Base-by-base conservation (phyloP, 1,140 invertebrate genomes). In the Meloidogyne exigua region DNA sequence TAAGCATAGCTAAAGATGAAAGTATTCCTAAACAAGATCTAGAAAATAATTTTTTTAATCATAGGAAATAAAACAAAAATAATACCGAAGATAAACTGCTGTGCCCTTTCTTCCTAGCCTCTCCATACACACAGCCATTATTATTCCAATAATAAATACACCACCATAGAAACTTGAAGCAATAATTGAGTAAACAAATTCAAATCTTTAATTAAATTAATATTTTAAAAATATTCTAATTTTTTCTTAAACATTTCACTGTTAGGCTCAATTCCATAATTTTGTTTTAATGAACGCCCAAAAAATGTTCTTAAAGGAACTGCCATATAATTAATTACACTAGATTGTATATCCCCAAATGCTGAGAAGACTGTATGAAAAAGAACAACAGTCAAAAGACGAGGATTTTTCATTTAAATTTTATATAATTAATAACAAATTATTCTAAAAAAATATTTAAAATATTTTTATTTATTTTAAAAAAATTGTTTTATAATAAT, bases 61-160 rank as follows among this genome's bases (percentile, higher is more conserved):
- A 21, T 13, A 3, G 25, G 0, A 23, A 63, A 64, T 63, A 57
- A n/a, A 21, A 71, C 7, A 32, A 32, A 32, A 32, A 32, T 32
- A 64, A 10, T 39, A 83, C 82, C 82, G 76, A 32, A 83, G 44
- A 28, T 78, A 76, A 15, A 83, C 76, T 63, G 68, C 78, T 23
- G 83, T 82, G 23, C 80, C 76, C 65, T 85, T 84, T 32, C 82
- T 66, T 23, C 82, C 82, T 0, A 72, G 69, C 18, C 26, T 75
- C 28, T 83, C 82, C 82, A 83, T 84, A 18, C 82, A 68, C 18
- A 57, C 66, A 15, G 76, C 82, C 82, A 83, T 83, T 23, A 74
- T 42, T 12, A 75, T 44, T 65, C 73, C 77, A 11, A 71, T 81
- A 39, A 84, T 32, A 18, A 85, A 57, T 7, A 83, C 68, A 15